Conservation (phyloP, 2,113 vertebrate genomes). For the Ameiurus melas region DNA sequence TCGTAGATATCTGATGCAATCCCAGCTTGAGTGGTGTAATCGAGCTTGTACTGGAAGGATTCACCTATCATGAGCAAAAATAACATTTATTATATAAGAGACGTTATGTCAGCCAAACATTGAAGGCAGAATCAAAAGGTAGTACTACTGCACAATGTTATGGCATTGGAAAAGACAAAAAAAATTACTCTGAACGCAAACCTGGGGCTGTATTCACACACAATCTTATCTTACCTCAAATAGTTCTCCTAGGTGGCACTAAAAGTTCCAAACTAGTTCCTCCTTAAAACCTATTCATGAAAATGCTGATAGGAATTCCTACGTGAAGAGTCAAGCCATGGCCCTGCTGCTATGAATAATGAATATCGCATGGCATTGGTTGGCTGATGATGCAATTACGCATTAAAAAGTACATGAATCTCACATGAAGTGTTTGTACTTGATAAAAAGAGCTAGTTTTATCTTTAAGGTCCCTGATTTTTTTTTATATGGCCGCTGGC, state of each 20-base stretch:
- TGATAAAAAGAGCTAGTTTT: neutral
- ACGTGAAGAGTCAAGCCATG: neutral
- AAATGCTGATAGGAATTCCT: neutral
- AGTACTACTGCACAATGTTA: neutral
- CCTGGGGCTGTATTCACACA: neutral
- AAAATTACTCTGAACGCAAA: neutral
- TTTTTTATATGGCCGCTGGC: neutral
- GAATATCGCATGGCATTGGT: neutral
- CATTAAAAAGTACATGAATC: neutral
- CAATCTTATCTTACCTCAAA: neutral
- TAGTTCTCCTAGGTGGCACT: neutral
- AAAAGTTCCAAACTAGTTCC: neutral
- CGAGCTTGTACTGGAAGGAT: constrained; percentile 80
- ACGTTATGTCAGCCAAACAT: neutral
- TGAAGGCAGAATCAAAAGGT: neutral
- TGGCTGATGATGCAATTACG: neutral
- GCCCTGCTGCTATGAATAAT: neutral
- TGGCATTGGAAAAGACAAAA: no score
- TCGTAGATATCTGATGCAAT: constrained; percentile 80
- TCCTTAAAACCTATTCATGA: neutral
- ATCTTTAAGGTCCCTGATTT: neutral
- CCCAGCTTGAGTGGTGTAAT: constrained; percentile 71
- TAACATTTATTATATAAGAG: neutral
- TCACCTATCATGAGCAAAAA: constrained; percentile 73
- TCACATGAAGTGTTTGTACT: neutral